Conservation (phyloP, 1,140 invertebrate genomes). For the Tetraneura akinire region DNA sequence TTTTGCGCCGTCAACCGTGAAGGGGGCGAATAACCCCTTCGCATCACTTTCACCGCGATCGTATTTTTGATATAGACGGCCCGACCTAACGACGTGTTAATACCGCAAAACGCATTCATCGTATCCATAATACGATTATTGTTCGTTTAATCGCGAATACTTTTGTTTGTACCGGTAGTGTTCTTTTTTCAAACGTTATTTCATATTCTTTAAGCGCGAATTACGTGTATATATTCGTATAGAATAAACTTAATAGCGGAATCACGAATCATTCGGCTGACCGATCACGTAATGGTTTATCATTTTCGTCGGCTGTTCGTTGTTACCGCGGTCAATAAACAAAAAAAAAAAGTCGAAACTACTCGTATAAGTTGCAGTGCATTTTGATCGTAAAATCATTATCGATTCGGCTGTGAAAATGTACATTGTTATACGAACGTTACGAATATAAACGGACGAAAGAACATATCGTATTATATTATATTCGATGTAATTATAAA, state of each 20-base stretch:
- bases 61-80: background rate
- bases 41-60: slow-evolving; percentile 5
- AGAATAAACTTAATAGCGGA: slow-evolving; percentile 21
- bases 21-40: slow-evolving; percentile 15
- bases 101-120: slow-evolving; percentile 18
- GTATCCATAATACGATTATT: background rate
- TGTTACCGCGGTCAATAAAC: background rate
- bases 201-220: background rate
- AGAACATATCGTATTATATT: no score
- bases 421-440: background rate
- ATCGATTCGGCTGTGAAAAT: background rate
- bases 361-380: no score
- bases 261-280: slow-evolving; percentile 44
- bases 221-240: background rate
- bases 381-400: background rate
- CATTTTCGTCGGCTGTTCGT: background rate
- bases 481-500: slow-evolving; percentile 10
- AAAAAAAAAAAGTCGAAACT: slow-evolving; percentile 15
- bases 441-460: no score
- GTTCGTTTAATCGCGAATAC: background rate
- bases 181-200: background rate
- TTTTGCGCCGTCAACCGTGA: background rate
- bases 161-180: background rate
- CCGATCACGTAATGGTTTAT: slow-evolving; percentile 25
- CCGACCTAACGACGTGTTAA: slow-evolving; percentile 35